Percentiles rank a stretch among this genome's conserved stretches.
These are phyloP conservation scores for Leptinotarsa juncta DNA, from an alignment of 2,888 invertebrate genomes.

Conservation along the genomic window DNA sequence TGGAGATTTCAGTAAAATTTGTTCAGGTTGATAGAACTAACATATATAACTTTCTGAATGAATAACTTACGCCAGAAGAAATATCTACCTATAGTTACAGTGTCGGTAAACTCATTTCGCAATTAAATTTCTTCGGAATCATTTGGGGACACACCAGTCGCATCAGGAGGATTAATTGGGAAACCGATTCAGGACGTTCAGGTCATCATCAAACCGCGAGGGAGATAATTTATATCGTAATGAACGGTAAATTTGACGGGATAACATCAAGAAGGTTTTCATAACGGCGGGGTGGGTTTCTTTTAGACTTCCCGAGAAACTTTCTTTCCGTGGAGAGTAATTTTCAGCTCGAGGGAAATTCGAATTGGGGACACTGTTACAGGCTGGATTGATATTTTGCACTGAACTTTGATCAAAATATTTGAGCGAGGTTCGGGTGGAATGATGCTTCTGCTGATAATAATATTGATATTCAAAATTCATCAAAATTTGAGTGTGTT, in stretches of 20 bases:
- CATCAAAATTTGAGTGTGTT: no score
- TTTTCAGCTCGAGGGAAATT: background rate
- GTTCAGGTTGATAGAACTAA: no score
- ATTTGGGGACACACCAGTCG: background rate
- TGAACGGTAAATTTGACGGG: constrained; percentile 1
- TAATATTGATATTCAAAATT: no score
- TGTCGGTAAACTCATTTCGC: background rate
- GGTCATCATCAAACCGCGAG: constrained; percentile 1
- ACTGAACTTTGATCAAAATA: background rate
- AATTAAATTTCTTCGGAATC: background rate
- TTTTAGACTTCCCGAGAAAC: background rate
- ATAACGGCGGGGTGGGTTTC: background rate
- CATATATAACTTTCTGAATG: no score
- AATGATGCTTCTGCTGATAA: background rate
- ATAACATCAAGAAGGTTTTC: background rate
- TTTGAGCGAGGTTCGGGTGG: background rate
- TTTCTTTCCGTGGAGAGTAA: background rate
- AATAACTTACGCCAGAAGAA: background rate
- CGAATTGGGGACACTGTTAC: background rate
- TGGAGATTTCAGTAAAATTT: no score
- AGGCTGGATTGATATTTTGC: background rate
- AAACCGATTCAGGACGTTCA: background rate
- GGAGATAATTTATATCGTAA: background rate
- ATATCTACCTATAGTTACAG: background rate
- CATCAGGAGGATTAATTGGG: background rate